These are phyloP conservation scores for Butorides virescens DNA, from an alignment of 2,113 vertebrate genomes.

Conservation along the genomic window DNA sequence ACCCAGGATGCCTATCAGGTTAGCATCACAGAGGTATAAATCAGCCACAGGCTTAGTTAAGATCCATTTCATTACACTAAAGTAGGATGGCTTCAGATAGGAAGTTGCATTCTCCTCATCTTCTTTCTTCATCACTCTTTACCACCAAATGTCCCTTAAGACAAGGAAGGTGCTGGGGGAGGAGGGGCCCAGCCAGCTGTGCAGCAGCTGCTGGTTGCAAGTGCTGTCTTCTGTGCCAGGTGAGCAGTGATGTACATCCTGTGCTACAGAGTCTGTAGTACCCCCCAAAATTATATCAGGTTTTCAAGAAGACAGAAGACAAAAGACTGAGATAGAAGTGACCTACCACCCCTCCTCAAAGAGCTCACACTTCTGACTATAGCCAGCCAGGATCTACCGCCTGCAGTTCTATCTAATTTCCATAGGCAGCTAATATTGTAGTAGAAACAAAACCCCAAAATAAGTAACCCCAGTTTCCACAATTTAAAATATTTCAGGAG, in stretches of 20 bases:
- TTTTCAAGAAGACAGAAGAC: neutral
- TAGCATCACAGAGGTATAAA: neutral
- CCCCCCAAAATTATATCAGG: neutral
- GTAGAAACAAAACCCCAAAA: neutral
- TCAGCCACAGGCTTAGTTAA: neutral
- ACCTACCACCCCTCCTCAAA: neutral
- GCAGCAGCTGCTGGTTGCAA: neutral
- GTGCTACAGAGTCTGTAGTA: neutral
- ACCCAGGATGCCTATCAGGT: neutral
- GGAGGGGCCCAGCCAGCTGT: neutral
- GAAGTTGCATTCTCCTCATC: neutral
- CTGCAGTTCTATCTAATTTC: neutral
- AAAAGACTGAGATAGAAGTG: neutral
- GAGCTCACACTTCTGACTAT: neutral
- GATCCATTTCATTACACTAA: neutral
- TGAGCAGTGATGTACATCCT: neutral
- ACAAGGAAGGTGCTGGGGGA: neutral
- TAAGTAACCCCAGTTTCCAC: neutral
- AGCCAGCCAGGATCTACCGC: neutral
- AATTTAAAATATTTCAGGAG: neutral
- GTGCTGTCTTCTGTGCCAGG: neutral
- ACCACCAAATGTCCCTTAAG: neutral
- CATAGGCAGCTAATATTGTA: neutral
- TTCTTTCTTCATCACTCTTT: neutral
- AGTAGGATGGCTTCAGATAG: neutral